phyloP scores from a whole-genome alignment of 1,140 invertebrate genomes.

The Psilanteris sp. region DNA sequence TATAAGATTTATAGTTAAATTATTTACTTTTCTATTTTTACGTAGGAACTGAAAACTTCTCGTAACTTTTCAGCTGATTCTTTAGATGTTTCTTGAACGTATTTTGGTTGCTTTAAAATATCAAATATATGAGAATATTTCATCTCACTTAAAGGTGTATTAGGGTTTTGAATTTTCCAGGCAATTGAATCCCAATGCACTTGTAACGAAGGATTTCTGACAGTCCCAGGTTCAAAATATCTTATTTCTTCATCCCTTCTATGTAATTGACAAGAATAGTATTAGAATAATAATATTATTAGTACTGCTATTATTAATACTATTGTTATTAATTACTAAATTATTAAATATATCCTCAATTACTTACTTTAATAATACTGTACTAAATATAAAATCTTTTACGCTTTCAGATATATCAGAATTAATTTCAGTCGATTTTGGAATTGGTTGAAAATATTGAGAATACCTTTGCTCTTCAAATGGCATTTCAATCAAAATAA shows the following conservation, averaged over 20 bases:
- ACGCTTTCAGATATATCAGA: slow-evolving; percentile 12
- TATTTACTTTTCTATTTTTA: slow-evolving; percentile 1
- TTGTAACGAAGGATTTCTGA: slow-evolving; percentile 19
- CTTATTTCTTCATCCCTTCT: slow-evolving; percentile 5
- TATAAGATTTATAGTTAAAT: neutral
- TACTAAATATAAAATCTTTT: slow-evolving; percentile 1
- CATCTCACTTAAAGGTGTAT: slow-evolving; percentile 1
- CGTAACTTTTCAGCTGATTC: neutral
- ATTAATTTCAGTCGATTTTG: slow-evolving; percentile 13
- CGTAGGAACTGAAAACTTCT: slow-evolving; percentile 5
- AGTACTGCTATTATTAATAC: no score
- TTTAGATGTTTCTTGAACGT: neutral
- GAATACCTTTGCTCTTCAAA: slow-evolving; percentile 35
- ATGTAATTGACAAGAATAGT: neutral
- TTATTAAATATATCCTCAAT: slow-evolving; percentile 1
- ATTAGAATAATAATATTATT: no score
- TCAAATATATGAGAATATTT: slow-evolving; percentile 3
- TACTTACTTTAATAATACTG: slow-evolving; percentile 19
- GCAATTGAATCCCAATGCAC: slow-evolving; percentile 31
- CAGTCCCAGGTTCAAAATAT: slow-evolving; percentile 10
- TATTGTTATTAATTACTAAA: neutral
- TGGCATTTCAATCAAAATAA: slow-evolving; percentile 26
- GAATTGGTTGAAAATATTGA: slow-evolving; percentile 25
- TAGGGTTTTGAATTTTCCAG: slow-evolving; percentile 18
- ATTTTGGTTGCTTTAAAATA: slow-evolving; percentile 14